Evolutionary conservation across 2,888 invertebrate species (phyloP).

Genomic region (Tachina lurida): DNA sequence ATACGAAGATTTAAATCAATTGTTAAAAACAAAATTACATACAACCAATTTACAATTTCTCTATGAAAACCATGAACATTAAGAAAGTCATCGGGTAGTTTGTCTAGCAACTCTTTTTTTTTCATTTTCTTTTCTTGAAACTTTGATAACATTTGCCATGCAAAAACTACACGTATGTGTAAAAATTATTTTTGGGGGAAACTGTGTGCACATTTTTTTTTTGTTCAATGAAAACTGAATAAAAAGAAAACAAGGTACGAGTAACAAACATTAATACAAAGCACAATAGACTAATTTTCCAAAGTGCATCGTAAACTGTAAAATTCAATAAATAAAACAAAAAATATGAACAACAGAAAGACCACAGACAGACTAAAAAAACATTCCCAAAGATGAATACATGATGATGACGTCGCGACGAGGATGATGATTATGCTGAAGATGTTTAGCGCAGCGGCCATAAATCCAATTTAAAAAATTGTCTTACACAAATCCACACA

Average conservation of each 20-base stretch:
- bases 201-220: conserved; percentile 10
- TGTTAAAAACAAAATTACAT: background rate
- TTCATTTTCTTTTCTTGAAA: background rate
- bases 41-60: conserved; percentile 22
- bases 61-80: background rate
- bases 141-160: background rate
- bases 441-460: conserved; percentile 15
- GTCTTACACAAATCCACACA: conserved; percentile 54
- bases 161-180: background rate
- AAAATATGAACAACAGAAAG: conserved; percentile 14
- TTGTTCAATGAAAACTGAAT: conserved; percentile 24
- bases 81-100: background rate
- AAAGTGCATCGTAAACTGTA: conserved; percentile 57
- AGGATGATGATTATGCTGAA: conserved; percentile 22
- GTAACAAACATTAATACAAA: conserved; percentile 41
- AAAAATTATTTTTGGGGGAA: background rate
- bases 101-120: conserved; percentile 2
- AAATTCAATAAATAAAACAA: conserved; percentile 47
- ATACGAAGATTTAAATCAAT: conserved; percentile 2
- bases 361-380: background rate
- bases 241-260: conserved; percentile 20
- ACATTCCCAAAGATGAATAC: conserved; percentile 36
- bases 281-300: conserved; percentile 68
- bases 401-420: conserved; percentile 47
- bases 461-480: conserved; percentile 62